These are phyloP conservation scores for Enteromius mattozi DNA, from an alignment of 2,797 vertebrate genomes.

Conservation along the genomic window DNA sequence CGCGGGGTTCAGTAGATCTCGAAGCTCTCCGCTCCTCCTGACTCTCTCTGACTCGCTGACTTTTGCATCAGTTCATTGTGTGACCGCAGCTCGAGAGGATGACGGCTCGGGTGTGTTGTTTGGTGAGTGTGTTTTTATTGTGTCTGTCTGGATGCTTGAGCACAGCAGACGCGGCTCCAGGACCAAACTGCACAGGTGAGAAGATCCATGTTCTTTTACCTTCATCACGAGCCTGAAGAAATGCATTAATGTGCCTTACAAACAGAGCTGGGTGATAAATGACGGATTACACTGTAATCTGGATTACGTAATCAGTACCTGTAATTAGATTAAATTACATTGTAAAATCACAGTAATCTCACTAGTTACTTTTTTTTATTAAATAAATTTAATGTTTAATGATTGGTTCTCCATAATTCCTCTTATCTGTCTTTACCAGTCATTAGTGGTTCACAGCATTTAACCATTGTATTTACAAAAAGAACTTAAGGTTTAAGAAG, in stretches of 20 bases:
- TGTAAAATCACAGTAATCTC: too few relatives aligned
- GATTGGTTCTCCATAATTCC: neutral
- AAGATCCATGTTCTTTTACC: neutral
- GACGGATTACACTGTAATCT: too few relatives aligned
- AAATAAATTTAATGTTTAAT: neutral
- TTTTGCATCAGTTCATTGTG: conserved; percentile 61
- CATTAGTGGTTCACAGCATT: neutral
- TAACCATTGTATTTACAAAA: neutral
- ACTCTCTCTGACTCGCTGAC: neutral
- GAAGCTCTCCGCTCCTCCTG: conserved; percentile 30
- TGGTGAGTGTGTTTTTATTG: conserved; percentile 62
- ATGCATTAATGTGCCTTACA: neutral
- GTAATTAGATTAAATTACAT: too few relatives aligned
- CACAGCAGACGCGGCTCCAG: conserved; percentile 35
- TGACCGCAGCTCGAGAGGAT: conserved; percentile 63
- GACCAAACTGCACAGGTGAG: conserved; percentile 61
- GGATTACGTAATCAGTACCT: too few relatives aligned
- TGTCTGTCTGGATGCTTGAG: conserved; percentile 55
- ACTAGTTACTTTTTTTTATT: too few relatives aligned
- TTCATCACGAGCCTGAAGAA: neutral
- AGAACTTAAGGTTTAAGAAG: neutral
- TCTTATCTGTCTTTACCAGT: neutral
- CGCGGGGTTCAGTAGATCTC: neutral
- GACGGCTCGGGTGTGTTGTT: conserved; percentile 54
- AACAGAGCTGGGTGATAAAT: too few relatives aligned